These are phyloP conservation scores for Formicarius rufipectus DNA, from an alignment of 2,113 vertebrate genomes.

Conservation along the genomic window DNA sequence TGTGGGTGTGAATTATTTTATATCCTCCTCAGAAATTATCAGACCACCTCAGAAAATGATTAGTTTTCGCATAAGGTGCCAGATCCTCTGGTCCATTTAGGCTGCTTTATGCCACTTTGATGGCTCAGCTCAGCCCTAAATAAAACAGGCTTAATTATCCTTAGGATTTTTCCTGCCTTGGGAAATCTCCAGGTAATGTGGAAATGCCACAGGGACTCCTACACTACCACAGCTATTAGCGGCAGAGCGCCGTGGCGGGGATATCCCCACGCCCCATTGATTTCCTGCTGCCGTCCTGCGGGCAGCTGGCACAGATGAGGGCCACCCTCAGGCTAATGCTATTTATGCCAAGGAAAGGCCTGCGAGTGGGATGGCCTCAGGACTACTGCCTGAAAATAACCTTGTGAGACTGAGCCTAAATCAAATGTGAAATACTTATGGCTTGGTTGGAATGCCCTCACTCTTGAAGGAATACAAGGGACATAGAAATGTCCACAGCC, in stretches of 20 bases:
- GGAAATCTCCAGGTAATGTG: slow-evolving; percentile 71
- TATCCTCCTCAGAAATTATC: slow-evolving; percentile 54
- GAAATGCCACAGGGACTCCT: slow-evolving; percentile 60
- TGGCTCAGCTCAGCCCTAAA: slow-evolving; percentile 66
- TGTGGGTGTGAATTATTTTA: slow-evolving; percentile 58
- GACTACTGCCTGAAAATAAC: slow-evolving; percentile 1
- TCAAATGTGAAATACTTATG: background rate
- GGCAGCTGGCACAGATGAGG: slow-evolving; percentile 52
- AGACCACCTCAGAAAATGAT: slow-evolving; percentile 54
- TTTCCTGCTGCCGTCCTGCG: slow-evolving; percentile 56
- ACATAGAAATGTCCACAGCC: background rate
- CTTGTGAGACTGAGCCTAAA: background rate
- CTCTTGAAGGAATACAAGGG: background rate
- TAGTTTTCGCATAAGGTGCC: slow-evolving; percentile 56
- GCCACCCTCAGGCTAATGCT: slow-evolving; percentile 14
- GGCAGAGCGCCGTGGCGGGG: background rate
- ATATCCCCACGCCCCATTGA: slow-evolving; percentile 63
- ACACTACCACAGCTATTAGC: slow-evolving; percentile 54
- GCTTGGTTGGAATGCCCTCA: background rate
- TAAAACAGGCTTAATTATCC: slow-evolving; percentile 69
- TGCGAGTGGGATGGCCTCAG: background rate
- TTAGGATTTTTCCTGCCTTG: slow-evolving; percentile 67
- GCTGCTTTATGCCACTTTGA: slow-evolving; percentile 63
- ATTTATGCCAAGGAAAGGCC: slow-evolving; percentile 33
- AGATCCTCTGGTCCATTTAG: slow-evolving; percentile 66